Conservation (phyloP, 2,888 invertebrate genomes). For the Dysmachus trigonus region DNA sequence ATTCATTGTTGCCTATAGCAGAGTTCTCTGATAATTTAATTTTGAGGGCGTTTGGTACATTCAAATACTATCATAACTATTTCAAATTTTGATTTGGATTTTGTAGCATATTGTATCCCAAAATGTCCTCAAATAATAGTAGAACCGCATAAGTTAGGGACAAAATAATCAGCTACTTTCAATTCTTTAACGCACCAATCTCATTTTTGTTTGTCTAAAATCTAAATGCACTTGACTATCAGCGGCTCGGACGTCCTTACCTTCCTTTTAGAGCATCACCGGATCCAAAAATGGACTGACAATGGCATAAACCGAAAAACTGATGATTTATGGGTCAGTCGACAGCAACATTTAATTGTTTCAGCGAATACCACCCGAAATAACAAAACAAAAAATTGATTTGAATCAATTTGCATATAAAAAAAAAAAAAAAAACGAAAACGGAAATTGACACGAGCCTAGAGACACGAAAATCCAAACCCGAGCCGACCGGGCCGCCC, state of each 20-base stretch:
- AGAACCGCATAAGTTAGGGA: too few species aligned
- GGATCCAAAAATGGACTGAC: neutral
- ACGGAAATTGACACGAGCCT: conserved; percentile 34
- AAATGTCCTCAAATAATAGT: too few species aligned
- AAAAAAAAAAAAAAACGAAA: neutral
- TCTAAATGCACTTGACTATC: neutral
- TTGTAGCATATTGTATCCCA: too few species aligned
- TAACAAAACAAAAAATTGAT: neutral
- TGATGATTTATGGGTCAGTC: neutral
- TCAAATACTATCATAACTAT: too few species aligned
- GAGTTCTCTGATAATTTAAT: too few species aligned
- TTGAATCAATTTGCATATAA: conserved; percentile 3
- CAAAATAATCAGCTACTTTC: too few species aligned
- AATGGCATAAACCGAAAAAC: neutral
- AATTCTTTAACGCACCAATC: too few species aligned
- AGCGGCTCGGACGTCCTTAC: neutral
- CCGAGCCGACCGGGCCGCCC: neutral
- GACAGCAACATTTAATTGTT: neutral
- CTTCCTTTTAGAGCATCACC: neutral
- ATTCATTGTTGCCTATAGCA: too few species aligned
- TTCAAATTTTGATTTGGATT: too few species aligned
- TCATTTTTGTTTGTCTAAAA: neutral
- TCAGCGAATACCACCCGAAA: neutral
- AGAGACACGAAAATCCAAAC: neutral
- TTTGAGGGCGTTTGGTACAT: too few species aligned